Conservation (phyloP, 1,140 invertebrate species). For the Apis laboriosa region DNA sequence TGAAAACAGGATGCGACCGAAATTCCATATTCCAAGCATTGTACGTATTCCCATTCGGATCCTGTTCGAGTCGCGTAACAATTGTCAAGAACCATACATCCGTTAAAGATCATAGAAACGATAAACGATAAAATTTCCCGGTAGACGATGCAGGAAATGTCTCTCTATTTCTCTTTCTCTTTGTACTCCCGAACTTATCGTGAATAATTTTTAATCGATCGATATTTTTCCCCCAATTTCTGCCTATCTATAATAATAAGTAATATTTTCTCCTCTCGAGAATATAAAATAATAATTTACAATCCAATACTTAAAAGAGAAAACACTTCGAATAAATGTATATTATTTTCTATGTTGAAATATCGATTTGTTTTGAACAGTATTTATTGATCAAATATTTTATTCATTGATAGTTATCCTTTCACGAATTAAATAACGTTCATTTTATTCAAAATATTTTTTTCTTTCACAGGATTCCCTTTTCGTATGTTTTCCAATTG, state of each 20-base stretch:
- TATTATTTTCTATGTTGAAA: neutral
- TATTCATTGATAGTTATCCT: too few species aligned
- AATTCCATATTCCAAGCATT: conserved; percentile 20
- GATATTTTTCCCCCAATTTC: neutral
- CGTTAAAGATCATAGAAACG: conserved; percentile 22
- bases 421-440: too few species aligned
- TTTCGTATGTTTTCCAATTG: too few species aligned
- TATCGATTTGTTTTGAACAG: too few species aligned
- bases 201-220: neutral
- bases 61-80: conserved; percentile 17
- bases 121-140: neutral
- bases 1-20: conserved; percentile 18
- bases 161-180: neutral
- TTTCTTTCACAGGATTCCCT: too few species aligned
- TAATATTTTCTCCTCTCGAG: neutral
- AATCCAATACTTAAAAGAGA: conserved; percentile 6
- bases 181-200: neutral
- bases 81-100: conserved; percentile 33
- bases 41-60: conserved; percentile 19
- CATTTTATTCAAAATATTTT: too few species aligned
- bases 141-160: neutral
- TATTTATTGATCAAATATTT: too few species aligned
- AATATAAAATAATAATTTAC: neutral
- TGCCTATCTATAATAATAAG: too few species aligned
- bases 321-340: too few species aligned